Conservation (phyloP, 2,888 invertebrate species). For the Blastobasis adustella region DNA sequence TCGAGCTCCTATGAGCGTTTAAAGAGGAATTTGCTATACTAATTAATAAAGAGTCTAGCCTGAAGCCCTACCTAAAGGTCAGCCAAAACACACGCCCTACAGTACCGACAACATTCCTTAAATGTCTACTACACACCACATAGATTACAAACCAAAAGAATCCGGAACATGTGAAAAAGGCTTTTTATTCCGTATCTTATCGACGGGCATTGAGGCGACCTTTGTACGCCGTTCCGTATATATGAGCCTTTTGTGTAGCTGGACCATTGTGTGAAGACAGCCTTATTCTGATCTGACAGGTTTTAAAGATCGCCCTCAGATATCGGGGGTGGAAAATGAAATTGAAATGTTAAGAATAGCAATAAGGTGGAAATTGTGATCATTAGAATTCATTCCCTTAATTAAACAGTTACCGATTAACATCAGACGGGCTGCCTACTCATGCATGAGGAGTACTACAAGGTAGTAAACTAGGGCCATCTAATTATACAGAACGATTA, state of each 20-base stretch:
- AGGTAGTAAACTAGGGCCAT: too few relatives aligned
- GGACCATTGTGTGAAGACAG: slow-evolving; percentile 2
- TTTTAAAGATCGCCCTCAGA: slow-evolving; percentile 4
- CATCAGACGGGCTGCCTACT: too few relatives aligned
- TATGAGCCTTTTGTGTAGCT: slow-evolving; percentile 7
- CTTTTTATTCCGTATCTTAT: slow-evolving; percentile 8
- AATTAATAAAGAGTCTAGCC: neutral
- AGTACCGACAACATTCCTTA: too few relatives aligned
- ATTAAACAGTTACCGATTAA: too few relatives aligned
- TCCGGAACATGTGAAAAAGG: slow-evolving; percentile 3
- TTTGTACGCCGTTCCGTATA: slow-evolving; percentile 8
- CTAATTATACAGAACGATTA: too few relatives aligned
- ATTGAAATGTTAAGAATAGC: neutral
- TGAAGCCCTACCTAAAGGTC: neutral
- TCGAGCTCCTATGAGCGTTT: neutral
- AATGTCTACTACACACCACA: too few relatives aligned
- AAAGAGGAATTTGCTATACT: neutral
- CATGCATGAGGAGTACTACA: too few relatives aligned
- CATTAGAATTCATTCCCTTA: too few relatives aligned
- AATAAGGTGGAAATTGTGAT: too few relatives aligned
- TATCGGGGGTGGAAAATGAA: neutral
- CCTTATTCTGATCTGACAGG: slow-evolving; percentile 5
- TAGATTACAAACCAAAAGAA: neutral
- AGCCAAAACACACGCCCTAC: too few relatives aligned
- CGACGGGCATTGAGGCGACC: neutral